These are phyloP conservation scores for Paramacrobiotus metropolitanus DNA, from an alignment of 1,140 invertebrate genomes.

Conservation along the genomic window DNA sequence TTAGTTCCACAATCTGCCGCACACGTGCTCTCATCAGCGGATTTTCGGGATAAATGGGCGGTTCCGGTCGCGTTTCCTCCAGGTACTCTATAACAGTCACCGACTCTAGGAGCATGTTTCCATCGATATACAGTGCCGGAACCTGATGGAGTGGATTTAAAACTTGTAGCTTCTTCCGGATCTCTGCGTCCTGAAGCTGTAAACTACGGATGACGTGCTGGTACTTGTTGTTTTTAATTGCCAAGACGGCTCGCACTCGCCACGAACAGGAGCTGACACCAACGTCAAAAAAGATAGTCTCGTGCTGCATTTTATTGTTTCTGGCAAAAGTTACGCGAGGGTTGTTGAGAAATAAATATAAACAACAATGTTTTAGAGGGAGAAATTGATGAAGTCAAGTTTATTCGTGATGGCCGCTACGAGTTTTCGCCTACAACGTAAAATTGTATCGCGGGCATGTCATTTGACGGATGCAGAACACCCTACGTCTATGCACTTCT, in stretches of 20 bases:
- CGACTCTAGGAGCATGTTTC: constrained; percentile 60
- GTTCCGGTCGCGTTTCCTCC: constrained; percentile 49
- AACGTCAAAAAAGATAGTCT: constrained; percentile 22
- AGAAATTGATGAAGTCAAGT: too few species aligned
- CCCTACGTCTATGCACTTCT: too few species aligned
- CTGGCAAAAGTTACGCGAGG: too few species aligned
- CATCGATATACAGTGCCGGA: constrained; percentile 61
- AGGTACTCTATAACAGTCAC: constrained; percentile 83
- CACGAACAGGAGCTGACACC: constrained; percentile 24
- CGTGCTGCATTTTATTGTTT: too few species aligned
- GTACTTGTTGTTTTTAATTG: constrained; percentile 78
- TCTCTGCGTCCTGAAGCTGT: constrained; percentile 29
- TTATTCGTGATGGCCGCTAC: too few species aligned
- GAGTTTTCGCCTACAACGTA: too few species aligned
- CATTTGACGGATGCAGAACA: too few species aligned
- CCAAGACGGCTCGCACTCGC: constrained; percentile 37
- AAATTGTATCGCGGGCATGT: too few species aligned
- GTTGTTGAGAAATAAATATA: too few species aligned
- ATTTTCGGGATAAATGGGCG: constrained; percentile 59
- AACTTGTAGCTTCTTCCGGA: background rate
- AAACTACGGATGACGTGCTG: constrained; percentile 76
- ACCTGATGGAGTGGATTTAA: constrained; percentile 76
- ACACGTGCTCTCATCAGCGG: constrained; percentile 58
- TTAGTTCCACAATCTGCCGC: constrained; percentile 48
- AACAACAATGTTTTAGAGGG: too few species aligned